Conservation (phyloP, 2,888 invertebrate genomes). For the Cetonia aurata region DNA sequence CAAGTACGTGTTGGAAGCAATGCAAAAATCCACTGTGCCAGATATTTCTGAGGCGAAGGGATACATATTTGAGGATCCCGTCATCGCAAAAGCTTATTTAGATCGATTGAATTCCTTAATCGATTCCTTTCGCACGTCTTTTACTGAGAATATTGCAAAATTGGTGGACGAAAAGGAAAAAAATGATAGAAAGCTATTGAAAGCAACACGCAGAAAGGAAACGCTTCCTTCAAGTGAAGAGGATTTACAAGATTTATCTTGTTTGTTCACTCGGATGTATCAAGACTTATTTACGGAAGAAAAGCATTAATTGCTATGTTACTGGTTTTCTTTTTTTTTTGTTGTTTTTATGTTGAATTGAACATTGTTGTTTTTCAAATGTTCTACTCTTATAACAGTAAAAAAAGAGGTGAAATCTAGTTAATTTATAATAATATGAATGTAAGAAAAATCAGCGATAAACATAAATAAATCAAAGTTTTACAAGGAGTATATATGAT, state of each 20-base stretch:
- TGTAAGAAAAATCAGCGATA: no score
- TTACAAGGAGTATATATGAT: no score
- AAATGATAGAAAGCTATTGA: neutral
- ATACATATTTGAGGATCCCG: conserved; percentile 1
- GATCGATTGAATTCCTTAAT: neutral
- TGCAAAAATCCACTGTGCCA: neutral
- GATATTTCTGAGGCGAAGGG: neutral
- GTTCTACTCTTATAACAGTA: neutral
- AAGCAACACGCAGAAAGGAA: no score
- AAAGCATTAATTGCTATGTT: neutral
- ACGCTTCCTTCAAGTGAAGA: neutral
- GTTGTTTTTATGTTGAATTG: neutral
- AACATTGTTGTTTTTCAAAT: no score
- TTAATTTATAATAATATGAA: no score
- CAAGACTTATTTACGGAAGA: neutral
- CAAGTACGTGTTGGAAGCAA: neutral
- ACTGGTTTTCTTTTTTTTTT: neutral
- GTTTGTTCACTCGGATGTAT: conserved; percentile 3
- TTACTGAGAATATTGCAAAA: neutral
- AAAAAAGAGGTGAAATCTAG: no score
- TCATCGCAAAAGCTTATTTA: neutral
- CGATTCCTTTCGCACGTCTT: neutral
- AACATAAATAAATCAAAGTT: no score
- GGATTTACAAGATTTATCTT: conserved; percentile 4
- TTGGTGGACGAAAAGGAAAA: neutral